Percentiles rank a stretch among this genome's conserved stretches.
phyloP scores from a whole-genome alignment of 1,140 invertebrate species.

The Drosophila lacteicornis region DNA sequence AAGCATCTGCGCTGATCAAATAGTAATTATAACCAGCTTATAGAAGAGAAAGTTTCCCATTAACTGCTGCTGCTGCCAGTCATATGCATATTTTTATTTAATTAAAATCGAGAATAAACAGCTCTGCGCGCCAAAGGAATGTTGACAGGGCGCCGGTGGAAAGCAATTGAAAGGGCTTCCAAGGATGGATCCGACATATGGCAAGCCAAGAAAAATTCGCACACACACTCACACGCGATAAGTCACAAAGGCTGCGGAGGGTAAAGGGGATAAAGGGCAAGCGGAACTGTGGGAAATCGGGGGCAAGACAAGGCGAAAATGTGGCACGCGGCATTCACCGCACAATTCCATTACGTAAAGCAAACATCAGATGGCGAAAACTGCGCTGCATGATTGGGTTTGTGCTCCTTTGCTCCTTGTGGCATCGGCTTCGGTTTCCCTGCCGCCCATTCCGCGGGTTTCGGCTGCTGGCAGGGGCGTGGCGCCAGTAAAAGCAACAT shows the following conservation, averaged over 20 bases:
- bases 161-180: slow-evolving; percentile 61
- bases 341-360: slow-evolving; percentile 83
- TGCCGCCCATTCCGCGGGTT: background rate
- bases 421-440: background rate
- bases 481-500: slow-evolving; percentile 75
- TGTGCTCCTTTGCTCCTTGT: slow-evolving; percentile 50
- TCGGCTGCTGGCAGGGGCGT: slow-evolving; percentile 8
- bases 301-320: slow-evolving; percentile 60
- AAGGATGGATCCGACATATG: slow-evolving; percentile 51
- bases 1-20: slow-evolving; percentile 9
- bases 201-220: slow-evolving; percentile 60
- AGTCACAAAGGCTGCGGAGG: slow-evolving; percentile 43
- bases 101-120: slow-evolving; percentile 76
- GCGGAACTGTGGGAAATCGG: background rate
- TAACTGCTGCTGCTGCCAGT: slow-evolving; percentile 32
- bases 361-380: slow-evolving; percentile 78
- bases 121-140: slow-evolving; percentile 41
- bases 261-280: slow-evolving; percentile 16
- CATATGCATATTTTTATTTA: slow-evolving; percentile 76
- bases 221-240: slow-evolving; percentile 56
- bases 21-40: slow-evolving; percentile 63
- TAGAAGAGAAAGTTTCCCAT: slow-evolving; percentile 48
- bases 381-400: slow-evolving; percentile 71
- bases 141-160: slow-evolving; percentile 44
- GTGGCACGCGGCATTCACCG: slow-evolving; percentile 71